Conservation (phyloP, 2,888 invertebrate genomes). For the Sinelater perroti region DNA sequence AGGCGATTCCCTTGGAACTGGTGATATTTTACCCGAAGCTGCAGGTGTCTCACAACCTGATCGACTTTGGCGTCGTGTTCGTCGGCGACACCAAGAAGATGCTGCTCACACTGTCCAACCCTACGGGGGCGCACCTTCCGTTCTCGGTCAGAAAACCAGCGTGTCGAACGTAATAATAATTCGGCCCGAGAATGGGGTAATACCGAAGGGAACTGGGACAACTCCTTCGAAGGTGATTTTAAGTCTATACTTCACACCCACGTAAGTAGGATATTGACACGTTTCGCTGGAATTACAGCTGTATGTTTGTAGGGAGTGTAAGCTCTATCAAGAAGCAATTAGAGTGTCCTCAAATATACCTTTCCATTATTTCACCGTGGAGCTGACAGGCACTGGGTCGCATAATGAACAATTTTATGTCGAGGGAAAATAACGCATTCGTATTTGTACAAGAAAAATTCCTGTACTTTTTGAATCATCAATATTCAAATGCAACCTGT, state of each 20-base stretch:
- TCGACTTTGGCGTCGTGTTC: conserved; percentile 48
- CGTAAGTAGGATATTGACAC: conserved; percentile 13
- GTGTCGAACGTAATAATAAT: not conserved
- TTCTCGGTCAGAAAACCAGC: conserved; percentile 7
- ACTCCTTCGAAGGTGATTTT: conserved; percentile 18
- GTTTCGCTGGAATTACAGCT: not conserved
- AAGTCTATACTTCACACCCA: conserved; percentile 37
- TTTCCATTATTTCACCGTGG: conserved; percentile 28
- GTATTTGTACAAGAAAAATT: no score
- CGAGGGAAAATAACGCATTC: conserved; percentile 32
- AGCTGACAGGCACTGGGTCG: conserved; percentile 36
- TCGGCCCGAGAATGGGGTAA: conserved; percentile 18
- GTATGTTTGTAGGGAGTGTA: conserved; percentile 32
- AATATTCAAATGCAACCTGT: not conserved
- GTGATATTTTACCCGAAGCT: conserved; percentile 46
- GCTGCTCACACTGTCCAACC: conserved; percentile 45
- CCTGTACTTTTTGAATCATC: no score
- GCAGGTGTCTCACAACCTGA: conserved; percentile 40
- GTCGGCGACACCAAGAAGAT: conserved; percentile 45
- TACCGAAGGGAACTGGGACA: conserved; percentile 27
- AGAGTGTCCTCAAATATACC: conserved; percentile 37
- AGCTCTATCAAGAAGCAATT: conserved; percentile 33
- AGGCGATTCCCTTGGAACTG: conserved; percentile 46
- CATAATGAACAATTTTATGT: conserved; percentile 40
- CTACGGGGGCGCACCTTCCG: conserved; percentile 29